Percentiles rank a stretch among this genome's conserved stretches.
These are phyloP conservation scores for Paraplagusia blochii DNA, from an alignment of 2,113 vertebrate genomes.

Conservation along the genomic window DNA sequence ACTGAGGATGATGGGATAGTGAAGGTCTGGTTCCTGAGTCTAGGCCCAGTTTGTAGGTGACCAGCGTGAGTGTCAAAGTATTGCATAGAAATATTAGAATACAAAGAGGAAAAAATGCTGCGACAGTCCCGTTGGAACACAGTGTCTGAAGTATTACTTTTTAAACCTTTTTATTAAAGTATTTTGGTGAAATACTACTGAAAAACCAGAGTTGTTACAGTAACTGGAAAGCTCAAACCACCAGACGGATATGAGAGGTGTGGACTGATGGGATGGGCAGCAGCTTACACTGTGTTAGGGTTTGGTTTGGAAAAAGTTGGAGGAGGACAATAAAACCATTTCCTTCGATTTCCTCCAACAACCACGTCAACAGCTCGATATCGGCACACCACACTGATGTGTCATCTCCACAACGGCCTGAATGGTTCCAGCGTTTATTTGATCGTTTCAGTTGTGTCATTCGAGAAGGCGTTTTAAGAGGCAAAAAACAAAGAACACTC, in stretches of 20 bases:
- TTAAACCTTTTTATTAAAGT: slow-evolving; percentile 47
- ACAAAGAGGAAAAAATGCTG: slow-evolving; percentile 26
- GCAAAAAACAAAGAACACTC: background rate
- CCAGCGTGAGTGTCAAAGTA: slow-evolving; percentile 60
- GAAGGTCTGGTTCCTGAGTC: slow-evolving; percentile 63
- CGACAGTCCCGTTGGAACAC: slow-evolving; percentile 50
- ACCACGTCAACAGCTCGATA: slow-evolving; percentile 5
- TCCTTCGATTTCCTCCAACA: slow-evolving; percentile 10
- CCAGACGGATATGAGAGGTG: slow-evolving; percentile 18
- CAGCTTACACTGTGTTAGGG: slow-evolving; percentile 17
- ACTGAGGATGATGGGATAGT: slow-evolving; percentile 17
- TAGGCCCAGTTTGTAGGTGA: slow-evolving; percentile 57
- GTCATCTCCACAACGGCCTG: background rate
- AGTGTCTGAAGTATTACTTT: slow-evolving; percentile 47
- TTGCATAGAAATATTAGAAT: slow-evolving; percentile 76
- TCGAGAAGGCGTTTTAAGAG: background rate
- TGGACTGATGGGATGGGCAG: slow-evolving; percentile 37
- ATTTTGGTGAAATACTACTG: slow-evolving; percentile 35
- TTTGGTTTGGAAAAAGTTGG: too few species aligned
- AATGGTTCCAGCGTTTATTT: slow-evolving; percentile 3
- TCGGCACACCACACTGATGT: slow-evolving; percentile 5
- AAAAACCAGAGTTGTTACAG: slow-evolving; percentile 20
- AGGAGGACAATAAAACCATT: slow-evolving; percentile 7
- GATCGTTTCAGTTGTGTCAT: slow-evolving; percentile 10
- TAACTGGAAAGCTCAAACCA: slow-evolving; percentile 20